Conservation (phyloP, 2,888 invertebrate genomes). For the Andrena camellia region DNA sequence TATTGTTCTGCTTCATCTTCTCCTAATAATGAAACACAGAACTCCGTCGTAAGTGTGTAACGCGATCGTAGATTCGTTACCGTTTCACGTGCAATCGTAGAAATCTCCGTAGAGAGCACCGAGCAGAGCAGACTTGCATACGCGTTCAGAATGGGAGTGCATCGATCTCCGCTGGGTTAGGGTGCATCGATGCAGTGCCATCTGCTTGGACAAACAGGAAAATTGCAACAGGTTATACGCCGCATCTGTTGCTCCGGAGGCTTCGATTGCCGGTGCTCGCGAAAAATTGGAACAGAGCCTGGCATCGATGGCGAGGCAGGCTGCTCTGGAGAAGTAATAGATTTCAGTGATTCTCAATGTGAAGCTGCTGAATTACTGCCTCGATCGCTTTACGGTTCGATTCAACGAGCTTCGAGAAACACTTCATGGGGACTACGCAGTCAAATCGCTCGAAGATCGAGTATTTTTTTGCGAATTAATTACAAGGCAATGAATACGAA, state of each 20-base stretch:
- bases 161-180: neutral
- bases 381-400: neutral
- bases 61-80: neutral
- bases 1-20: neutral
- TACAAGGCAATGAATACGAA: too few relatives aligned
- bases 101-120: neutral
- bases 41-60: neutral
- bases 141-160: neutral
- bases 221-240: conserved; percentile 58
- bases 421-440: too few relatives aligned
- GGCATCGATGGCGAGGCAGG: neutral
- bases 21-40: neutral
- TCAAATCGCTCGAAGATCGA: too few relatives aligned
- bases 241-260: conserved; percentile 48
- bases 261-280: conserved; percentile 7
- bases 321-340: neutral
- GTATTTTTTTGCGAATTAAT: too few relatives aligned
- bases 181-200: neutral
- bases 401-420: too few relatives aligned
- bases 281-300: conserved; percentile 6
- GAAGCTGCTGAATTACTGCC: neutral
- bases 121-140: neutral
- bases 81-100: neutral
- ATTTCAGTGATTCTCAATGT: neutral
- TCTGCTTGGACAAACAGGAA: conserved; percentile 13